These are phyloP conservation scores for Chesias legatella DNA, from an alignment of 2,888 invertebrate genomes.

Conservation along the genomic window DNA sequence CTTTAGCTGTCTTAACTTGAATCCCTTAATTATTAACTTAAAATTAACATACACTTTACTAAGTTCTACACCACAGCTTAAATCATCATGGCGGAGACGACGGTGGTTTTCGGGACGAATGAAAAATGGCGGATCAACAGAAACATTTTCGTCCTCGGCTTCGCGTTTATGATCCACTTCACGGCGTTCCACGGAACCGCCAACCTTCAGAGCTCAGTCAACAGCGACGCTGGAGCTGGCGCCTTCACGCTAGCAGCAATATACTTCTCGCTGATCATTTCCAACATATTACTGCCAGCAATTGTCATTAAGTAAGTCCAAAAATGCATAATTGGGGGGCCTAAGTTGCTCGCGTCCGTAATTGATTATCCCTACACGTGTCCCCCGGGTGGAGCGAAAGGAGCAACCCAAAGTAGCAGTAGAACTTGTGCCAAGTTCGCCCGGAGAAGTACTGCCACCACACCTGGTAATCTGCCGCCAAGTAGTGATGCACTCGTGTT, in stretches of 20 bases:
- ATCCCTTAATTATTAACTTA: too few relatives aligned
- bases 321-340: conserved; percentile 2
- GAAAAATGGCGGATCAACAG: conserved; percentile 90
- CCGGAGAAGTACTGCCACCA: too few relatives aligned
- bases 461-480: too few relatives aligned
- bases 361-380: too few relatives aligned
- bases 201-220: conserved; percentile 91
- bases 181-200: conserved; percentile 94
- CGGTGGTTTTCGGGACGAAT: conserved; percentile 71
- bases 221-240: conserved; percentile 90
- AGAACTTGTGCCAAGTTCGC: too few relatives aligned
- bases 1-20: too few relatives aligned
- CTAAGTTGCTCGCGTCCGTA: too few relatives aligned
- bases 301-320: conserved; percentile 85
- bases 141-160: conserved; percentile 90
- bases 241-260: conserved; percentile 91
- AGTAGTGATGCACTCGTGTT: too few relatives aligned
- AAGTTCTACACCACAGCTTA: conserved; percentile 12
- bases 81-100: conserved; percentile 41
- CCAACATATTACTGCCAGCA: conserved; percentile 93
- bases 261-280: conserved; percentile 92
- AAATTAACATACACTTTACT: too few relatives aligned
- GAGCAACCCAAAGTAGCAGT: too few relatives aligned
- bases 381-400: too few relatives aligned
- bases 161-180: conserved; percentile 95